Evolutionary conservation across 1,140 invertebrate species (phyloP).

Genomic region (Littorina saxatilis): DNA sequence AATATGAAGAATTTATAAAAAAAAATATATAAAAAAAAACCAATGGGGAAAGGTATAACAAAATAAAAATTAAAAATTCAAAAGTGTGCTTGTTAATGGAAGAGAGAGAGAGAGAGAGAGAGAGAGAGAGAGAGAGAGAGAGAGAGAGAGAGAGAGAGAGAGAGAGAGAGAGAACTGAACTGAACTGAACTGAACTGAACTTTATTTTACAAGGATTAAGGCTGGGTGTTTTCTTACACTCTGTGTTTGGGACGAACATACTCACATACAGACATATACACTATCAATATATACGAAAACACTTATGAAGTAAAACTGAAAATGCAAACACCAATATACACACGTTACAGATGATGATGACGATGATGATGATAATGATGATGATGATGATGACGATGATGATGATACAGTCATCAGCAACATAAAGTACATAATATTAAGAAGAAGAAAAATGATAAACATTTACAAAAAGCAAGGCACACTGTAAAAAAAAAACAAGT

Average conservation of each 20-base stretch:
- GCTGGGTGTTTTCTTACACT: too few relatives aligned
- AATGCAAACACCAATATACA: too few relatives aligned
- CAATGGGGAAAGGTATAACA: neutral
- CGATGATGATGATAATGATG: neutral
- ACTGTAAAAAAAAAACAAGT: too few relatives aligned
- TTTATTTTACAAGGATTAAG: too few relatives aligned
- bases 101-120: constrained; percentile 21
- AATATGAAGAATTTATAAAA: neutral
- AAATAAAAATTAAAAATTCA: neutral
- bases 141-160: neutral
- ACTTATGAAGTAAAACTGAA: neutral
- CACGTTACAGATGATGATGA: too few relatives aligned
- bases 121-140: neutral
- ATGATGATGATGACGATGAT: too few relatives aligned
- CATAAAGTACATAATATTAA: neutral
- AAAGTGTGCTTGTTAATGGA: neutral
- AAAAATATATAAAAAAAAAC: neutral
- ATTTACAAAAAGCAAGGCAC: too few relatives aligned
- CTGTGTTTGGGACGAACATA: too few relatives aligned
- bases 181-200: too few relatives aligned
- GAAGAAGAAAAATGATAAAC: too few relatives aligned
- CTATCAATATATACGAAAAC: neutral
- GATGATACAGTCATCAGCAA: too few relatives aligned
- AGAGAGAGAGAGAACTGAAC: neutral
- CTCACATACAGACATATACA: too few relatives aligned